Evolutionary conservation across 2,888 invertebrate species (phyloP), one percentile per base, ranked within the genome.

Genomic region (Hypercompe scribonia): DNA sequence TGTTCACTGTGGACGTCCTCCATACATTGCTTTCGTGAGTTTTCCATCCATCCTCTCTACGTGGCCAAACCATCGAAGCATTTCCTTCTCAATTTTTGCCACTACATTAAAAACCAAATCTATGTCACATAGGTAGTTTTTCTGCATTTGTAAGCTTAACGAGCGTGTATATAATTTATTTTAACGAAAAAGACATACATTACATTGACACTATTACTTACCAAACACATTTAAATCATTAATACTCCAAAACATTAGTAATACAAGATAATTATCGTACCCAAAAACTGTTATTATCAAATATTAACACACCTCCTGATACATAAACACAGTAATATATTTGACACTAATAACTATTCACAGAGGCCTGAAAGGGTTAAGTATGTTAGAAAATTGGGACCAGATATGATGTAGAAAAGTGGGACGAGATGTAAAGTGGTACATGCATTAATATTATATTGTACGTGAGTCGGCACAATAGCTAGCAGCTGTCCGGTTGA

Each of bases 361-460:
- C 28, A 28, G 18, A 61, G 65, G 63, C 46, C 68, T 72, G 68
- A 68, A 42, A 72, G 33, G 61, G n/a, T 28, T 67, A 42, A 54
- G 46, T 65, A 31, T 31, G 31, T 24, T 18, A 65, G 71, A 61
- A 74, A 71, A 66, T 39, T 65, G 71, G 34, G 63, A 54, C 70
- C 68, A 61, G 58, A 68, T 46, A 58, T 39, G 24, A 39, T 68
- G 67, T 68, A 42, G 58, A 68, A 71, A 74, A 74, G 61, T 71
- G 68, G 46, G 65, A 31, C 71, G 68, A 36, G 46, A 74, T 61
- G 61, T 68, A 61, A 74, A 74, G 46, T 68, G 33, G 71, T 65
- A 39, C 71, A 71, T 69, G 46, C 46, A 61, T 71, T 74, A 74
- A 74, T 74, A 74, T 71, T 74, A 71, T 36, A 74, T 74, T 61